Conservation (phyloP, 2,797 vertebrate genomes). For the Manis javanica region DNA sequence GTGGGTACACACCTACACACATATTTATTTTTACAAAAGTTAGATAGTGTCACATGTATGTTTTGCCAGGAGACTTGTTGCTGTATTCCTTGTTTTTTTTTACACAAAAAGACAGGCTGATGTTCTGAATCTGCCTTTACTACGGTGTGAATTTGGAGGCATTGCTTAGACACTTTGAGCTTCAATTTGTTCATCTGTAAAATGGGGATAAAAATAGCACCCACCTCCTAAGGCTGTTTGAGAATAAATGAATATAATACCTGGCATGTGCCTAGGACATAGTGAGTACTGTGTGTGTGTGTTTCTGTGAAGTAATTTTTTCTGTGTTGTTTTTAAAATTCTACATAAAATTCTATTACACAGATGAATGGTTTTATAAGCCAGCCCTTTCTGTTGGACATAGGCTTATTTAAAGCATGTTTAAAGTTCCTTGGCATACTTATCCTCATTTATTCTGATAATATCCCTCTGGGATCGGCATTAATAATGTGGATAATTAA, state of each 20-base stretch:
- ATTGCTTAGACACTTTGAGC: neutral
- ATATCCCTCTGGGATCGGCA: neutral
- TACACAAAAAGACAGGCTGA: neutral
- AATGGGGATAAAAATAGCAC: neutral
- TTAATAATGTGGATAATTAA: neutral
- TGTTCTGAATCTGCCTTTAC: neutral
- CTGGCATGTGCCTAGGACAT: neutral
- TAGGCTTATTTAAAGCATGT: neutral
- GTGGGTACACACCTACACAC: too few relatives aligned
- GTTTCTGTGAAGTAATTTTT: neutral
- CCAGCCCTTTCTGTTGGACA: neutral
- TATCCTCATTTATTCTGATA: neutral
- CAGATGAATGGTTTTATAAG: neutral
- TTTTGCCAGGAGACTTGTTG: neutral
- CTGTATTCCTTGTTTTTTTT: neutral
- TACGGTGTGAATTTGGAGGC: neutral
- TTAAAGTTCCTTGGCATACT: neutral
- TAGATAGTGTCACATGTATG: neutral
- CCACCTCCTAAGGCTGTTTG: neutral
- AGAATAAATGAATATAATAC: neutral
- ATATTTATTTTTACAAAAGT: neutral
- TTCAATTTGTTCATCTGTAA: neutral
- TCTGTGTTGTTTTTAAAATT: neutral
- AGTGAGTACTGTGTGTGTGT: too few relatives aligned
- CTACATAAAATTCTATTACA: neutral